Base-by-base conservation (phyloP, 2,888 invertebrate species). In the Mycalesis mineus region DNA sequence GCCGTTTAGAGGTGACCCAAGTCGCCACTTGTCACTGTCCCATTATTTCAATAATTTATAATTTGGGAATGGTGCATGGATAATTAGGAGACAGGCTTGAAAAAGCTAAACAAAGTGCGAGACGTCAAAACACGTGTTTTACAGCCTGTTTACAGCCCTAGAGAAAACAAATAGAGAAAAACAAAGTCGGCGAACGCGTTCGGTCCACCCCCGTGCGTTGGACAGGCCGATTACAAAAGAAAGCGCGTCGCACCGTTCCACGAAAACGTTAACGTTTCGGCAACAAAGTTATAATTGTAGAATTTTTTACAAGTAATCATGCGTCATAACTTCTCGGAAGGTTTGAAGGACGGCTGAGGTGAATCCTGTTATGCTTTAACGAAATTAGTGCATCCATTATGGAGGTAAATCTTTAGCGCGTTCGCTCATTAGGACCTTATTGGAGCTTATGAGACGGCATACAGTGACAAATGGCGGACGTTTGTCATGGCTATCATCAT, bases 311-410 rank as follows among this genome's bases (percentile, higher is more conserved):
- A 68, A 66, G 65, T 64, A 65, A 68, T 72, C 67, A 74, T 76
- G 77, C 73, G 69, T 78, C 78, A 79, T 71, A 64, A 71, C 60
- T 88, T 88, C 87, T 81, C 64, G 70, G 86, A 87, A 88, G 84
- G 82, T 71, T 65, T 68, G 73, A 75, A 81, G 77, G 76, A 80
- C 77, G 70, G 67, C 63, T 64, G 73, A 81, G 81, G 78, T 80
- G 76, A 75, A 70, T 60, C 53, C 65, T 60, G 68, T 65, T 62
- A 61, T 64, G 55, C 42, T 52, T 68, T 66, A 68, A 75, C 68
- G 75, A 81, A 81, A 80, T 73, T 69, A 68, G 72, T 78, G 73
- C 74, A 75, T 67, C 68, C 74, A 79, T 82, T 78, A 63, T 60
- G 69, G 74, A 73, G 51, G 60, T 41, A 55, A 75, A 74, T 78